These are phyloP conservation scores for Morinoia aosen DNA, from an alignment of 2,888 invertebrate species.

Conservation along the genomic window DNA sequence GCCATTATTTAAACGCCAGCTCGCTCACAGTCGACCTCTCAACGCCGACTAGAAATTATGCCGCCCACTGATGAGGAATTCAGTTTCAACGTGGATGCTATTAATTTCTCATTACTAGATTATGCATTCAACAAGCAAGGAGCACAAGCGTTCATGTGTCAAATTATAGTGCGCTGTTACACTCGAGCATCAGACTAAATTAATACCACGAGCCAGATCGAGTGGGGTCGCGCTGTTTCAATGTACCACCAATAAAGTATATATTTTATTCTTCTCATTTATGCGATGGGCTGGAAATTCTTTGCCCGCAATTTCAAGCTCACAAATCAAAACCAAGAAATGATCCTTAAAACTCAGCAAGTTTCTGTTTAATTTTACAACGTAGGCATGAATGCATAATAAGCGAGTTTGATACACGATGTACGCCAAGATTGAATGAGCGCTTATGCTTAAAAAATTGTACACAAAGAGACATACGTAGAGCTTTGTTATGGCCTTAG, in stretches of 20 bases:
- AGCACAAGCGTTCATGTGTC: not conserved
- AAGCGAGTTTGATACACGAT: not conserved
- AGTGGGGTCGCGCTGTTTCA: not conserved
- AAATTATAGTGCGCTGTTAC: not conserved
- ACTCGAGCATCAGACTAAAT: not conserved
- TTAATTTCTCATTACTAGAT: not conserved
- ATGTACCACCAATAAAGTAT: no score
- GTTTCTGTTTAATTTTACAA: not conserved
- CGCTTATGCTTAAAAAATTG: not conserved
- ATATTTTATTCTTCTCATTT: not conserved
- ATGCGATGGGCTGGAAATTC: not conserved
- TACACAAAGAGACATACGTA: not conserved
- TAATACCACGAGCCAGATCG: not conserved
- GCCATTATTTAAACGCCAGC: not conserved
- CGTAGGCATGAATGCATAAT: not conserved
- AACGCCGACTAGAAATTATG: not conserved
- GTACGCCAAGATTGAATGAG: not conserved
- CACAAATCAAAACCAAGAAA: not conserved
- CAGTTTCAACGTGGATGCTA: not conserved
- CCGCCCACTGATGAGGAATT: not conserved
- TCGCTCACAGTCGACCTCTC: not conserved
- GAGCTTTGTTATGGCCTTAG: not conserved
- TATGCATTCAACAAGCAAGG: not conserved
- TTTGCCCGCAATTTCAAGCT: not conserved
- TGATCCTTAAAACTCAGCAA: not conserved